These are phyloP conservation scores for Tortrix viridana DNA, from an alignment of 2,888 invertebrate species.

Conservation along the genomic window DNA sequence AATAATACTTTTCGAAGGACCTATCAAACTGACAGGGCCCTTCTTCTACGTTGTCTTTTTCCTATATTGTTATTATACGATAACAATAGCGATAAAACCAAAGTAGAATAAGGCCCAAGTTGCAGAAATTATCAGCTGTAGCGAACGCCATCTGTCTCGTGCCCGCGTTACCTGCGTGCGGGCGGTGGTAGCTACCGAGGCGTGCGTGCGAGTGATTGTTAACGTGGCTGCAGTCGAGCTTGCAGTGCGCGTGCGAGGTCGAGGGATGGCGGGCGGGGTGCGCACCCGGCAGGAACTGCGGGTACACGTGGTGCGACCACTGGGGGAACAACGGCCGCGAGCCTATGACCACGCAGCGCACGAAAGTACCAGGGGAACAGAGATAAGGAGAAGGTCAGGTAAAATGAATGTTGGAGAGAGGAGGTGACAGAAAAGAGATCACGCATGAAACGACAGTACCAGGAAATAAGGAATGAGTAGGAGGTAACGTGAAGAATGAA, in stretches of 20 bases:
- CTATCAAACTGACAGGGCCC: too few relatives aligned
- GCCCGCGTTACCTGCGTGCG: conserved; percentile 80
- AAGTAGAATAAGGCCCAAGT: too few relatives aligned
- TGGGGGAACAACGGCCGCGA: conserved; percentile 95
- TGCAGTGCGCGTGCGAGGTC: conserved; percentile 85
- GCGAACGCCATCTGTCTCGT: conserved; percentile 54
- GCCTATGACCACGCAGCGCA: conserved; percentile 57
- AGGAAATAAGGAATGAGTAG: conserved; percentile 5
- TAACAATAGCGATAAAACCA: too few relatives aligned
- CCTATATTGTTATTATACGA: too few relatives aligned
- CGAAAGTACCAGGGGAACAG: conserved; percentile 32
- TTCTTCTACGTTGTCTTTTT: too few relatives aligned
- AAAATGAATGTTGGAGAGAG: neutral
- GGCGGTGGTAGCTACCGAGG: conserved; percentile 83
- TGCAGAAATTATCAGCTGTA: conserved; percentile 10
- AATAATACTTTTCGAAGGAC: too few relatives aligned
- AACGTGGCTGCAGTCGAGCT: conserved; percentile 79
- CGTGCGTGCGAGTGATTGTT: conserved; percentile 81
- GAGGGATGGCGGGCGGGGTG: conserved; percentile 85
- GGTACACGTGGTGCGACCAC: conserved; percentile 97
- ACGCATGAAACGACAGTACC: conserved; percentile 2
- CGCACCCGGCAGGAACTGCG: conserved; percentile 96
- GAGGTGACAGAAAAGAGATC: too few relatives aligned
- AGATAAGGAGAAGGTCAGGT: neutral
- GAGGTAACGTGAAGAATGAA: neutral